phyloP scores from a whole-genome alignment of 2,113 vertebrate genomes.

The Pitta sordida region DNA sequence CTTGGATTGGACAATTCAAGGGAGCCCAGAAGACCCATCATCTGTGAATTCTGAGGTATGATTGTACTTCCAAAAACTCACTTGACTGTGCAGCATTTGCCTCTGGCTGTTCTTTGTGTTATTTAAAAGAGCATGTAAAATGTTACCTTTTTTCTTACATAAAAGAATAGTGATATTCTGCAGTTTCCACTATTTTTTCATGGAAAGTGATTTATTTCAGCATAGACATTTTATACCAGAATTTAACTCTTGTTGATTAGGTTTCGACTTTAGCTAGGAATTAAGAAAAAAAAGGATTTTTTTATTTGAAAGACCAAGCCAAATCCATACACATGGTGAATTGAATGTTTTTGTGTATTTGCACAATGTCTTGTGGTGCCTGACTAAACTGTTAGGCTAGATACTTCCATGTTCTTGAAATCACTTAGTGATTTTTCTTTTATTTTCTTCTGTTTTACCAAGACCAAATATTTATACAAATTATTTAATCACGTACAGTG shows the following conservation, averaged over 20 bases:
- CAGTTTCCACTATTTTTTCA: neutral
- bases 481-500: neutral
- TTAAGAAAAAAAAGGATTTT: neutral
- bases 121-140: neutral
- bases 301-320: neutral
- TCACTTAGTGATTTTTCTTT: neutral
- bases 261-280: neutral
- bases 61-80: neutral
- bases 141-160: neutral
- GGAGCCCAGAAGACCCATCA: too few relatives aligned
- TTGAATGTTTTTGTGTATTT: neutral
- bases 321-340: neutral
- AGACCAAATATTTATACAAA: neutral
- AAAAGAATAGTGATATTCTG: neutral
- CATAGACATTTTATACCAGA: neutral
- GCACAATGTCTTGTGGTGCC: neutral
- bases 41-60: too few relatives aligned
- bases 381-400: neutral
- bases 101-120: neutral
- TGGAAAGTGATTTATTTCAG: neutral
- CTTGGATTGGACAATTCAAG: too few relatives aligned
- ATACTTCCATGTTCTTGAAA: neutral
- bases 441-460: neutral
- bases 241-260: neutral
- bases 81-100: neutral